Percentiles rank a stretch among this genome's conserved stretches.
Conservation (phyloP, 2,797 vertebrate species). For the Bovichtus diacanthus region DNA sequence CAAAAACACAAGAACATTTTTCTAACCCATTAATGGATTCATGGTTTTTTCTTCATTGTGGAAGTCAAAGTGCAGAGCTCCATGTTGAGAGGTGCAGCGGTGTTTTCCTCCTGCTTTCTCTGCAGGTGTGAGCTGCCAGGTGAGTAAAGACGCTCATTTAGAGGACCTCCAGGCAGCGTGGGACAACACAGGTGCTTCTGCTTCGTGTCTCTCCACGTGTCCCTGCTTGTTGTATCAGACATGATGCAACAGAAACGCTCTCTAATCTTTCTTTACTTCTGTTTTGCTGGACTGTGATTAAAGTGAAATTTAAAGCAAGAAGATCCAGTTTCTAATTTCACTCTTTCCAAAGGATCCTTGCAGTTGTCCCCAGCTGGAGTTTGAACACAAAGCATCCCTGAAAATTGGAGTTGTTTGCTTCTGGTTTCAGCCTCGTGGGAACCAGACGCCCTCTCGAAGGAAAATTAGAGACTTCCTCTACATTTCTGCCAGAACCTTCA, state of each 20-base stretch:
- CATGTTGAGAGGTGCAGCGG: not conserved
- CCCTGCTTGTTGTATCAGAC: not conserved
- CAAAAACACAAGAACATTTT: not conserved
- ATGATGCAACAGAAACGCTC: not conserved
- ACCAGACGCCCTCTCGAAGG: slow-evolving; percentile 58
- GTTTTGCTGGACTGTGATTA: not conserved
- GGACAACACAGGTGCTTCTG: slow-evolving; percentile 65
- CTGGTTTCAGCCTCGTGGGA: slow-evolving; percentile 60
- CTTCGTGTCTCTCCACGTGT: not conserved
- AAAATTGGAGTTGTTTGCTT: slow-evolving; percentile 20
- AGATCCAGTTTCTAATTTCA: slow-evolving; percentile 11
- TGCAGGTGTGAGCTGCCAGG: slow-evolving; percentile 16
- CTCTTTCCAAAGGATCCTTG: not conserved
- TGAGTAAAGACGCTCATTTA: slow-evolving; percentile 55
- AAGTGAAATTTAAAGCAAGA: slow-evolving; percentile 12
- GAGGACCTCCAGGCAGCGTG: slow-evolving; percentile 38
- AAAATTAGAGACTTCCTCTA: slow-evolving; percentile 52
- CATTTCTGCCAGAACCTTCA: slow-evolving; percentile 66
- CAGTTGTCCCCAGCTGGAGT: slow-evolving; percentile 1
- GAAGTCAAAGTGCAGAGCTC: not conserved
- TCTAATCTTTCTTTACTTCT: not conserved
- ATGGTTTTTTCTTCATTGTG: not conserved
- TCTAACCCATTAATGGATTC: too few relatives aligned
- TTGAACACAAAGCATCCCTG: slow-evolving; percentile 12
- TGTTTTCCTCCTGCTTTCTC: not conserved